A percentile compares a stretch with the other conserved stretches of the same genome.
These are phyloP conservation scores for Poecilia wingei DNA, from an alignment of 2,797 vertebrate species.

Conservation along the genomic window DNA sequence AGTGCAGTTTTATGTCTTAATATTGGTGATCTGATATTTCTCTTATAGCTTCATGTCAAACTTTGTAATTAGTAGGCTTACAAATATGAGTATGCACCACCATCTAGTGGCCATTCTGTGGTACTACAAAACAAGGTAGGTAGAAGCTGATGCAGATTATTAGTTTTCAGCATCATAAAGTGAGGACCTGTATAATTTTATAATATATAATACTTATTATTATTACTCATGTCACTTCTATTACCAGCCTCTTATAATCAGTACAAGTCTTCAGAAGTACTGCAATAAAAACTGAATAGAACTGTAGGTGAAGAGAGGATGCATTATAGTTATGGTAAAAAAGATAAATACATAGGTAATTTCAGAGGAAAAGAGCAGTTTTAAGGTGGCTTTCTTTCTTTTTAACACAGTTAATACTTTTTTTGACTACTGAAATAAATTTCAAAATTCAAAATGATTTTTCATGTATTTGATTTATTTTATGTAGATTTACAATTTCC, in stretches of 20 bases:
- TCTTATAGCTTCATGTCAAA: background rate
- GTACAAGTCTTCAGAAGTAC: background rate
- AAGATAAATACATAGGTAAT: too few species aligned
- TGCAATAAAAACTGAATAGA: background rate
- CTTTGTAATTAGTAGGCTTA: background rate
- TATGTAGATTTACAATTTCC: too few species aligned
- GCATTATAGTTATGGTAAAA: background rate
- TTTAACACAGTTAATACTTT: too few species aligned
- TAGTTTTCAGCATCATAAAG: background rate
- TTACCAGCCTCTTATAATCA: background rate
- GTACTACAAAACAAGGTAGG: background rate
- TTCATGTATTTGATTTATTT: too few species aligned
- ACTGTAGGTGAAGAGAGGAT: background rate
- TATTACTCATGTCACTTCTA: background rate
- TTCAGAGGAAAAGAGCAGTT: too few species aligned
- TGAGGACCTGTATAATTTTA: background rate
- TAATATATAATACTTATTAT: background rate
- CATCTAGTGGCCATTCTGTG: constrained; percentile 56
- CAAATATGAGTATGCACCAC: constrained; percentile 27
- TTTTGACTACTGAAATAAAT: too few species aligned
- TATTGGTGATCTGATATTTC: background rate
- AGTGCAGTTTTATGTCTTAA: background rate
- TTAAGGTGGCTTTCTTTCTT: too few species aligned
- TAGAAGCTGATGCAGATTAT: background rate
- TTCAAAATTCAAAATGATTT: too few species aligned